These are phyloP conservation scores for Phaetusa simplex DNA, from an alignment of 2,113 vertebrate genomes.

Conservation along the genomic window DNA sequence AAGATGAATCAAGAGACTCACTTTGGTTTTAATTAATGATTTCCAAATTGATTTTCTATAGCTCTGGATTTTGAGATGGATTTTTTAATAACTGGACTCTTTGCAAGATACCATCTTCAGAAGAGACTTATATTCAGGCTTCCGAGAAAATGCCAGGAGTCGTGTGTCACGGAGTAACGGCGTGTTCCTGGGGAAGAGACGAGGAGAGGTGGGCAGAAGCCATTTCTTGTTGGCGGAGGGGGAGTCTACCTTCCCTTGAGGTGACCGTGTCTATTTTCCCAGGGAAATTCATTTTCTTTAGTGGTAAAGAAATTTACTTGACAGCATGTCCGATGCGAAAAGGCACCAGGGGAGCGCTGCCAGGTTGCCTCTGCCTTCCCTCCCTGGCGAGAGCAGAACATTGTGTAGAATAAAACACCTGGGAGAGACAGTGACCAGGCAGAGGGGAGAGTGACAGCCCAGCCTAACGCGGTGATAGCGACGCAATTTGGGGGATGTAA, in stretches of 20 bases:
- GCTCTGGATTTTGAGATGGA: neutral
- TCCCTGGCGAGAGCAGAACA: neutral
- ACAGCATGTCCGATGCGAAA: neutral
- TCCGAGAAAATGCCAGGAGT: neutral
- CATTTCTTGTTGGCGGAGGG: neutral
- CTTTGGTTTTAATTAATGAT: neutral
- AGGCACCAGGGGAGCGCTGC: neutral
- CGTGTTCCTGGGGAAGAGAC: neutral
- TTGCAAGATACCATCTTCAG: neutral
- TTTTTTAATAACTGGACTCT: neutral
- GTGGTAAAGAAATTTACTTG: neutral
- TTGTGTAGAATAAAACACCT: neutral
- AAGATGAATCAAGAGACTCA: neutral
- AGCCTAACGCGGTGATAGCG: fast-evolving
- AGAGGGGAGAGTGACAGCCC: neutral
- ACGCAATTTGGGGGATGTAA: neutral
- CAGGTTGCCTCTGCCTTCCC: neutral
- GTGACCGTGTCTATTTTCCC: neutral
- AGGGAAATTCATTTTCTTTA: neutral
- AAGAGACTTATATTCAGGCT: neutral
- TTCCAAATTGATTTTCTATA: neutral
- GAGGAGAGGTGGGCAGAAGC: neutral
- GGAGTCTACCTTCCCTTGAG: neutral
- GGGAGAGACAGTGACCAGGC: neutral
- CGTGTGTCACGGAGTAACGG: neutral